A percentile compares a stretch with the other conserved stretches of the same genome.
phyloP scores from a whole-genome alignment of 1,140 invertebrate species.

The Lepidurus couesii region DNA sequence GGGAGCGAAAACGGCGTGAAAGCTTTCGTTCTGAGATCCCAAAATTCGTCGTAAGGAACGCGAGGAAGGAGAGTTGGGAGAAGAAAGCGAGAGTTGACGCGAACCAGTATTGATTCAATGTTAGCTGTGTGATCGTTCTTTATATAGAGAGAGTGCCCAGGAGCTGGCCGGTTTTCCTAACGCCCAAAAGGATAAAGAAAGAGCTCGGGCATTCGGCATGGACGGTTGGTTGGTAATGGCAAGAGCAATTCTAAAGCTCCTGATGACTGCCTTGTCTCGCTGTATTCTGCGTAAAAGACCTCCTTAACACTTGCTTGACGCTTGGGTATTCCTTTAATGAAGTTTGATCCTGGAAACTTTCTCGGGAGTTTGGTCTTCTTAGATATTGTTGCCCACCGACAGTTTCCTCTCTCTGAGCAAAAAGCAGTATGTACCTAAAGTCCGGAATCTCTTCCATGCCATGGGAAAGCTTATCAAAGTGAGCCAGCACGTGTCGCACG shows the following conservation, averaged over 20 bases:
- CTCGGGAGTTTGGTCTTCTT: not conserved
- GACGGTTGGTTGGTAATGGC: not conserved
- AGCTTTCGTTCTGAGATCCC: not conserved
- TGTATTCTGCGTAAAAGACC: not conserved
- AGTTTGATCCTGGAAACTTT: slow-evolving; percentile 1
- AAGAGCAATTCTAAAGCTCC: not conserved
- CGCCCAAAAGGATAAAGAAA: not conserved
- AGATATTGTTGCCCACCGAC: not conserved
- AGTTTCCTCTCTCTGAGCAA: not conserved
- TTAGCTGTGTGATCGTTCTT: not conserved
- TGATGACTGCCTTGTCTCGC: not conserved
- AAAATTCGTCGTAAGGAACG: not conserved
- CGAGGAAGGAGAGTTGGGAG: not conserved
- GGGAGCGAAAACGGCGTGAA: too few relatives aligned
- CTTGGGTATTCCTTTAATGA: slow-evolving; percentile 17
- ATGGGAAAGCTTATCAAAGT: slow-evolving; percentile 9
- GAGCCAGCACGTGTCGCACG: not conserved
- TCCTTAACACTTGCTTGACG: not conserved
- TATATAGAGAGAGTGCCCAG: not conserved
- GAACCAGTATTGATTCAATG: slow-evolving; percentile 5
- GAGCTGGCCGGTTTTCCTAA: not conserved
- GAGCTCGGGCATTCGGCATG: not conserved
- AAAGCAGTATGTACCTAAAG: not conserved
- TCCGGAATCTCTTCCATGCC: not conserved
- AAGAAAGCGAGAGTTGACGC: slow-evolving; percentile 13